These are phyloP conservation scores for Meghimatium bilineatum DNA, from an alignment of 2,888 invertebrate genomes.

Conservation along the genomic window DNA sequence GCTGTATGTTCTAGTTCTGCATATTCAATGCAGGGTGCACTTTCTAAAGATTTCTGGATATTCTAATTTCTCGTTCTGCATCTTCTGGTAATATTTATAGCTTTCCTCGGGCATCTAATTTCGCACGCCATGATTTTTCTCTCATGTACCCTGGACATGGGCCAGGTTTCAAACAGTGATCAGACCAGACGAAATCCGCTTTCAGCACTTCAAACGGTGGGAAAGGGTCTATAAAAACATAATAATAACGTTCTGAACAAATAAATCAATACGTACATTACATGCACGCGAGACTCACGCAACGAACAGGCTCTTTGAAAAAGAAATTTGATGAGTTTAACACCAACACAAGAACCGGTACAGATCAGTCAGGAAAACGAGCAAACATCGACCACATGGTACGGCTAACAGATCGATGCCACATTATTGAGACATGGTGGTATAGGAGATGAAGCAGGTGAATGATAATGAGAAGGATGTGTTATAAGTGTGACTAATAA, in stretches of 20 bases:
- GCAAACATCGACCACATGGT: not conserved
- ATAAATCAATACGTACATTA: not conserved
- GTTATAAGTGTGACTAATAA: no score
- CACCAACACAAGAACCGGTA: not conserved
- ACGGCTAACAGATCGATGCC: not conserved
- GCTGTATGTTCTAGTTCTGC: no score
- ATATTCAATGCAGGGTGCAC: no score
- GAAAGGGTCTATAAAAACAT: not conserved
- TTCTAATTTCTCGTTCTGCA: no score
- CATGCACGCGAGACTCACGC: not conserved
- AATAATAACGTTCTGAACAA: not conserved
- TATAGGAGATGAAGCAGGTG: no score
- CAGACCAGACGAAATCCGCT: conserved; percentile 1
- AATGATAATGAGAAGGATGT: no score
- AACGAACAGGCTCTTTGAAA: not conserved
- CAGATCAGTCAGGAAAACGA: not conserved
- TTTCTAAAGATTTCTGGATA: no score
- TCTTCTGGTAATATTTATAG: no score
- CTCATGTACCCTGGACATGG: no score
- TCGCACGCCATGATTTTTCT: no score
- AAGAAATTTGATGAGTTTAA: not conserved
- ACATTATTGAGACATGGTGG: no score
- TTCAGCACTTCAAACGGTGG: not conserved
- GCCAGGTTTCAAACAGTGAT: not conserved
- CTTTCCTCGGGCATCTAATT: no score